Conservation (phyloP, 2,888 invertebrate genomes). For the Notocelia uddmanniana region DNA sequence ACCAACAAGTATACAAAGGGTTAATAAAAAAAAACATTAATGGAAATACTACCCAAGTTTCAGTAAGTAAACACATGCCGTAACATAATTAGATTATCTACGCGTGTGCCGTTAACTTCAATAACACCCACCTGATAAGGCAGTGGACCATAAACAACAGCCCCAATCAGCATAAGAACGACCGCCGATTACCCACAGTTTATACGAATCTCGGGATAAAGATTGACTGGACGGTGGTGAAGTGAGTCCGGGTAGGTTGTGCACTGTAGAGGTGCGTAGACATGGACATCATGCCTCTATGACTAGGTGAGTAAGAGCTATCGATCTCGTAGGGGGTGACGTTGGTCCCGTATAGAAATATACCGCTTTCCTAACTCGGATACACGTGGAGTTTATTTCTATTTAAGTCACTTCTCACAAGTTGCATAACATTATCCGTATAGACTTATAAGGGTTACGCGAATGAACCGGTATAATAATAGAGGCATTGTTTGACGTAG, state of each 20-base stretch:
- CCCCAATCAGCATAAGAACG: background rate
- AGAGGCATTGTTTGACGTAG: background rate
- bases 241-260: background rate
- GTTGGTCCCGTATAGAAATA: background rate
- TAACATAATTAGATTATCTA: background rate
- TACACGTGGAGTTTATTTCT: constrained; percentile 8
- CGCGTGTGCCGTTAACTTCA: background rate
- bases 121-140: background rate
- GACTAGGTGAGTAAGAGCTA: background rate
- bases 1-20: no score
- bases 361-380: background rate
- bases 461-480: background rate
- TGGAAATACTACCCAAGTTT: no score
- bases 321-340: background rate
- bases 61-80: background rate
- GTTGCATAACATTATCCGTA: background rate
- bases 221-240: background rate
- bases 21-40: no score
- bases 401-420: background rate
- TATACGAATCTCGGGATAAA: background rate
- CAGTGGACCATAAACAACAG: background rate
- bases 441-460: background rate
- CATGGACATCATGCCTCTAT: background rate
- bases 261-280: background rate
- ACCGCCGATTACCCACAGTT: background rate